A percentile compares a stretch with the other conserved stretches of the same genome.
Evolutionary conservation across 1,140 invertebrate species (phyloP).

Genomic region (Drosophila tristis): DNA sequence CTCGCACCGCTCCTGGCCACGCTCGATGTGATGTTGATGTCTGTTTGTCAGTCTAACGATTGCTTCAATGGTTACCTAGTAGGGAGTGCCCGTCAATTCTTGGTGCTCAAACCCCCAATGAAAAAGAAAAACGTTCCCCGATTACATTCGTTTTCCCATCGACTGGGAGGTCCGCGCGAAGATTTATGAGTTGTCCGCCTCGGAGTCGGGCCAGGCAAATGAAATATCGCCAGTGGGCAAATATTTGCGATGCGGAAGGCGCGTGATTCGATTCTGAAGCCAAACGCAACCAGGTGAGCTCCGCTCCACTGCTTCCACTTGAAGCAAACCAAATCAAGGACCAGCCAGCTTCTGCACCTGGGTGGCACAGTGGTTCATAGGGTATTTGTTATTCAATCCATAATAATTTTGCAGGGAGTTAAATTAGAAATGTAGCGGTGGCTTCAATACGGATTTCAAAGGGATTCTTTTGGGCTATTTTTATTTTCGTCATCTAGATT

Average conservation of each 20-base stretch:
- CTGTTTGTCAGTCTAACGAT: conserved; percentile 80
- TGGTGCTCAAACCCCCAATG: conserved; percentile 23
- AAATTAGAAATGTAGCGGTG: background rate
- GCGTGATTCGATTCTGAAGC: conserved; percentile 59
- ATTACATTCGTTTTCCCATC: conserved; percentile 59
- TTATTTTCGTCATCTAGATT: too few species aligned
- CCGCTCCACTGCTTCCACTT: conserved; percentile 6
- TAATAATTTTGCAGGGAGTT: too few species aligned
- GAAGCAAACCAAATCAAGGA: conserved; percentile 60
- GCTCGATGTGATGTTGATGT: conserved; percentile 69
- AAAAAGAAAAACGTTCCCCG: conserved; percentile 44
- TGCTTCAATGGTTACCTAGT: conserved; percentile 62
- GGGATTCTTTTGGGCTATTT: background rate
- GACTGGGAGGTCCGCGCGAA: conserved; percentile 43
- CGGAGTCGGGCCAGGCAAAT: conserved; percentile 50
- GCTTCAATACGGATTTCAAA: background rate
- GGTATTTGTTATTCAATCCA: too few species aligned
- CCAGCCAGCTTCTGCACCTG: conserved; percentile 38
- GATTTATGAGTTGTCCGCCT: conserved; percentile 72
- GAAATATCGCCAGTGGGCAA: conserved; percentile 75
- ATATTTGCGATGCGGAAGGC: conserved; percentile 69
- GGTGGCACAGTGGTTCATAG: conserved; percentile 16
- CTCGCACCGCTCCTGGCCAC: conserved; percentile 1
- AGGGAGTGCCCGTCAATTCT: too few species aligned
- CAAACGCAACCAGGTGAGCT: conserved; percentile 43